Evolutionary conservation across 2,113 vertebrate genomes (phyloP), one percentile per base, ranked within the genome.

Genomic region (Leptobrachium ailaonicum): DNA sequence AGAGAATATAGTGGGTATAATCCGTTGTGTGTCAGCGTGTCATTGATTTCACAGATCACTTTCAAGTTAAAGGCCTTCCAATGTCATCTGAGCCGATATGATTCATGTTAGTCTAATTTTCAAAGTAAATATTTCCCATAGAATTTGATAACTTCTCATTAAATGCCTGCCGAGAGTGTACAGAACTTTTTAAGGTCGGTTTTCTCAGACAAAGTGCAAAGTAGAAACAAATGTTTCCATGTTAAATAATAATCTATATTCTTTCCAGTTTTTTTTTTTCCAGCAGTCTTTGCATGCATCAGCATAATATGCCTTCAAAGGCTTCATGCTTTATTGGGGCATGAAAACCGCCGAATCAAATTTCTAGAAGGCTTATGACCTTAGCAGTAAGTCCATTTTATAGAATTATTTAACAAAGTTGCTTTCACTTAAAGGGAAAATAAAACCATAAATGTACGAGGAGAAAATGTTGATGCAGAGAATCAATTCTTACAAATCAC

Each of bases 231-330:
- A 80, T 80, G 78, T 72, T 79, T 72, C 77, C 66, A 72, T 79
- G 77, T 74, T 68, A 80, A 80, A 54, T 68, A 74, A 74, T 74
- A 74, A 80, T 73, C 78, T 74, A 73, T 42, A 73, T 74, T 63
- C 71, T 68, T 62, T 74, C 53, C 78, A 68, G 20, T 60, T 74
- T 32, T 32, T 32, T 32, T 32, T 32, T 72, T 12, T 56, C 64
- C 78, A 50, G 41, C 62, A 74, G 71, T 43, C 71, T 60, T 74
- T 74, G 78, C 78, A 68, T 45, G 68, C 50, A 14, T 74, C 78
- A 74, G 71, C 78, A 80, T 56, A 74, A 80, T 74, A 58, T 68
- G 43, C 66, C 78, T 80, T 80, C 78, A 80, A 80, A 80, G 71
- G 41, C 45, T 73, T 12, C 20, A 67, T 54, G 53, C 41, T 80